Evolutionary conservation across 2,113 vertebrate species (phyloP), one percentile per base, ranked within the genome.

Genomic region (Columba janthina): DNA sequence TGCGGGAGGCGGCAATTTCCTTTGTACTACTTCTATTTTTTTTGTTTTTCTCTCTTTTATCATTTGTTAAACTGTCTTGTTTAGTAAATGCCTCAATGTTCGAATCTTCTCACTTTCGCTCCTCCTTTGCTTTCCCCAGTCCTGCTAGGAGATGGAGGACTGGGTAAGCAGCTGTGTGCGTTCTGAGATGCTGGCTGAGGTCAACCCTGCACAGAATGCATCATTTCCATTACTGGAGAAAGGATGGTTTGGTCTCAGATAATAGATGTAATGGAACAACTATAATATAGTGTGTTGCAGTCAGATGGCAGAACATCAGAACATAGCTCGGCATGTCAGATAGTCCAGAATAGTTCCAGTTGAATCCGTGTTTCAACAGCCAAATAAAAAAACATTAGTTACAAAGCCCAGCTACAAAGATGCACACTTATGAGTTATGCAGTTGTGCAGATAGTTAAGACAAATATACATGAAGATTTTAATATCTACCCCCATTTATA

Each of bases 361-460:
- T 14, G 32, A 62, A 69, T 5, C 5, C 38, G 9, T 3, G 1
- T 31, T 75, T 57, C 51, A 58, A 26, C 16, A 40, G 20, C 12
- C 32, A 64, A 44, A 64, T n/a, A 15, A 46, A 74, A 64, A 22
- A 12, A 9, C 18, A 11, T 9, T 8, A 5, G 14, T 10, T 74
- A 21, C 50, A 73, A 60, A 48, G 7, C 11, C 19, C 11, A 32
- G 50, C 65, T 40, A 32, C 29, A 50, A 65, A 65, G 12, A 32
- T 2, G 3, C 32, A 31, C 7, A 5, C 19, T n/a, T 57, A 9
- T 0, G 0, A 57, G 18, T 69, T 42, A 54, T 1, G 32, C 7
- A 51, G 21, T 50, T 51, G 29, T 51, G 32, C 11, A 40, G 29
- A 36, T 12, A 4, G 44, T n/a, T 90, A 53, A 31, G 38, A 53